Base-by-base conservation (phyloP, 2,888 invertebrate species). In the Hemicrepidius hirtus region DNA sequence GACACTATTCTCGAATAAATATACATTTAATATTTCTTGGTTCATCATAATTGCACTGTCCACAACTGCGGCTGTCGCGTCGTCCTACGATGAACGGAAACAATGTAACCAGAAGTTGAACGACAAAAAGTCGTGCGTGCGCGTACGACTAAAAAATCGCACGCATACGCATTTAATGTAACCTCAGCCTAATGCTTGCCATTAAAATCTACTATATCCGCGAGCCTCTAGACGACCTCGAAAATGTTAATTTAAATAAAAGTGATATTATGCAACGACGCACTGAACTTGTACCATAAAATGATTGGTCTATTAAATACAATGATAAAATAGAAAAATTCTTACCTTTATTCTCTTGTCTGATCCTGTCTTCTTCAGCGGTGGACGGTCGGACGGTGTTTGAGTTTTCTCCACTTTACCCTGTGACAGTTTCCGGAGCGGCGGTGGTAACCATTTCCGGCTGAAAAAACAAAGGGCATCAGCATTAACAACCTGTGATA, bases 381-480 rank as follows among this genome's bases (percentile, higher is more conserved):
- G 89, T 18, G 88, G 87, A 77, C 90, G 88, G 28, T 91, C 89
- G 13, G 87, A 81, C 50, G 86, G 79, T 57, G 89, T 84, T 89
- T 91, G 83, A 87, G 89, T 76, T 85, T 95, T 96, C 83, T 96
- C 95, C 76, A 93, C 93, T 87, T 96, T 96, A 80, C 94, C 94
- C 86, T 96, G 95, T 79, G 96, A 96, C 79, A 95, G 90, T 87
- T 97, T 97, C 79, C 97, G 91, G 73, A 97, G 90, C 62, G 94
- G 91, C 85, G 93, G 95, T 75, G 96, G 94, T 85, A 97, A 89
- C 95, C 97, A 96, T 91, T 96, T 97, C 84, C 94, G 92, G 86
- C 94, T 95, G 87, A 76, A 88, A 84, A 80, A 80, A 65, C 53
- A 64, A 55, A 44, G 28, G 1, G 21, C 41, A 41, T 0, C 20